Evolutionary conservation across 2,888 invertebrate genomes (phyloP).

Genomic region (Drosophila parthenogenetica): DNA sequence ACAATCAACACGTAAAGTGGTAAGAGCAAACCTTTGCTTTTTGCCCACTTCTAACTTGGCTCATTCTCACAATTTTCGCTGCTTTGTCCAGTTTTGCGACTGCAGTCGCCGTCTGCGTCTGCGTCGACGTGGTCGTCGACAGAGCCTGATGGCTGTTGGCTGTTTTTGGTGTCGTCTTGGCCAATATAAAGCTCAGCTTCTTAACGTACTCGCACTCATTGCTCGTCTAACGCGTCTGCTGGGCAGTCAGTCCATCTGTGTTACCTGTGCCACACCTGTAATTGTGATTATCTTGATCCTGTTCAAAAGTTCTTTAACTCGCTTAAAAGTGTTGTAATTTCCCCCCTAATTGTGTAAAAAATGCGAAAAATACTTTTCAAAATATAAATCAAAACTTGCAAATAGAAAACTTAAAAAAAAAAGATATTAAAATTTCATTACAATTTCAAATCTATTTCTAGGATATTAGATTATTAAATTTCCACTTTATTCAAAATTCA

Average conservation of each 20-base stretch:
- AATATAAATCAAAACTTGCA: too few relatives aligned
- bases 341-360: background rate
- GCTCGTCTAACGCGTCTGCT: conserved; percentile 51
- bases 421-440: too few relatives aligned
- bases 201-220: conserved; percentile 61
- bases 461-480: too few relatives aligned
- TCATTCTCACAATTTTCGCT: conserved; percentile 24
- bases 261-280: background rate
- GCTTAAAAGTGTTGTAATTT: conserved; percentile 11
- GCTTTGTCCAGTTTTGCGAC: conserved; percentile 45
- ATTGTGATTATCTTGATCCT: conserved; percentile 5
- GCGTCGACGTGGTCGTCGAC: conserved; percentile 25
- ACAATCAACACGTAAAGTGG: conserved; percentile 9
- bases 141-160: conserved; percentile 9
- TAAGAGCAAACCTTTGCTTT: conserved; percentile 20
- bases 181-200: conserved; percentile 72
- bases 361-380: too few relatives aligned
- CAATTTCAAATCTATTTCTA: too few relatives aligned
- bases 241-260: conserved; percentile 41
- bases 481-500: too few relatives aligned
- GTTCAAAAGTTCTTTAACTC: conserved; percentile 5
- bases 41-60: conserved; percentile 25
- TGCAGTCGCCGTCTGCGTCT: conserved; percentile 38
- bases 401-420: too few relatives aligned
- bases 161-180: conserved; percentile 27